Percentiles rank a stretch among this genome's conserved stretches.
These are phyloP conservation scores for Girardinichthys multiradiatus DNA, from an alignment of 2,113 vertebrate genomes.

Conservation along the genomic window DNA sequence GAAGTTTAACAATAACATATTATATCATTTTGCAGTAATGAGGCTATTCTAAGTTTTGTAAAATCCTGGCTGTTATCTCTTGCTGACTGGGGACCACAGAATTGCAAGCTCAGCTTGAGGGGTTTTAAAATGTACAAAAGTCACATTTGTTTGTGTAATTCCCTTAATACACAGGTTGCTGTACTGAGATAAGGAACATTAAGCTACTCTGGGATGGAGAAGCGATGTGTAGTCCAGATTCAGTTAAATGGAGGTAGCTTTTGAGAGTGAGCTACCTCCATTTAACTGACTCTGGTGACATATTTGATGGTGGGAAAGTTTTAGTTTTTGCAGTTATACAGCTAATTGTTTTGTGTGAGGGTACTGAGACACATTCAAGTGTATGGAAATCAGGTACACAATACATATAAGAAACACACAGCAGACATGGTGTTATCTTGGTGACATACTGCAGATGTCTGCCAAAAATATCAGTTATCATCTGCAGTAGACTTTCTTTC, in stretches of 20 bases:
- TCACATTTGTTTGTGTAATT: conserved; percentile 51
- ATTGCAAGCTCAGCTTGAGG: conserved; percentile 43
- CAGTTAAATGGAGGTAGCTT: not conserved
- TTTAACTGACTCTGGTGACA: conserved; percentile 8
- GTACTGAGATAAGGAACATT: conserved; percentile 39
- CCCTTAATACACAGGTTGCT: conserved; percentile 35
- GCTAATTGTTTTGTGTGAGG: too few relatives aligned
- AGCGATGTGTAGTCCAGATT: conserved; percentile 35
- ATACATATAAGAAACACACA: conserved; percentile 17
- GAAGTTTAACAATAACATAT: conserved; percentile 28
- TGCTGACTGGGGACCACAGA: conserved; percentile 45
- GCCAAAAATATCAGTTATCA: conserved; percentile 58
- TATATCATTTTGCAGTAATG: conserved; percentile 53
- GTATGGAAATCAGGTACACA: conserved; percentile 2
- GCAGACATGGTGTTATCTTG: conserved; percentile 17
- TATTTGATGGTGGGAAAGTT: not conserved
- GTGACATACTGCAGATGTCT: conserved; percentile 8
- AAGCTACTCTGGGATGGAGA: conserved; percentile 18
- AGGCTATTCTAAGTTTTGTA: conserved; percentile 48
- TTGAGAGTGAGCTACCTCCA: not conserved
- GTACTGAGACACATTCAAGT: not conserved
- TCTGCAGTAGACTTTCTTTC: conserved; percentile 10
- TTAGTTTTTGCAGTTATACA: conserved; percentile 3
- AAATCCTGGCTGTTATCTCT: conserved; percentile 60
- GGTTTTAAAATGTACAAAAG: conserved; percentile 42